Evolutionary conservation across 1,140 invertebrate species (phyloP), one percentile per base, ranked within the genome.

Genomic region (Hestina assimilis): DNA sequence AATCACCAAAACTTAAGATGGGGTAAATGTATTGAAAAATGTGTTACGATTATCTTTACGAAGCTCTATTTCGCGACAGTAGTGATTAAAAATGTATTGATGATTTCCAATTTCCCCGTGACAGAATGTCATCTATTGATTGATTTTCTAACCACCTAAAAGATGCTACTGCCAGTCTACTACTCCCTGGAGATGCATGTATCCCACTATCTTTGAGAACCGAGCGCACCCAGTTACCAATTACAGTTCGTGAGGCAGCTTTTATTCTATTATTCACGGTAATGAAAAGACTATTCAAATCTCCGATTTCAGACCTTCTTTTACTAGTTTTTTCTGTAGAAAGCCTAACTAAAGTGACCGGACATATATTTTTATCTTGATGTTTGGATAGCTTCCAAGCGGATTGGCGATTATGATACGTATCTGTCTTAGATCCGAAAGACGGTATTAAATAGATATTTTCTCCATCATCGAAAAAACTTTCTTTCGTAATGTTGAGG

Each of bases 1-100:
- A n/a, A n/a, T n/a, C n/a, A n/a, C n/a, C n/a, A n/a, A n/a, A n/a
- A n/a, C n/a, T n/a, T n/a, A n/a, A n/a, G n/a, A n/a, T n/a, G n/a
- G n/a, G n/a, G n/a, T n/a, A n/a, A n/a, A n/a, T n/a, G n/a, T n/a
- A n/a, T 42, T 57, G 20, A 57, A 48, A 31, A 57, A 31, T 9
- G 23, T 23, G 48, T 48, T 40, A 41, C 14, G 11, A 48, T 57
- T 9, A 12, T 11, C 14, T 23, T 21, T 57, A 31, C 35, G 11
- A 1, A 42, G 3, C 0, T 57, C 26, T 31, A 57, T 57, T 41
- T 9, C 9, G 2, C 19, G 23, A 31, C 33, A 57, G 26, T 57
- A 57, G 41, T 57, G 38, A 23, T 50, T 57, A 57, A 48, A 23
- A 57, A 57, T 5, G 54, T 57, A 48, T 2, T 23, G n/a, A n/a